phyloP scores from a whole-genome alignment of 2,888 invertebrate species.

The Scaptomyza tumidula region DNA sequence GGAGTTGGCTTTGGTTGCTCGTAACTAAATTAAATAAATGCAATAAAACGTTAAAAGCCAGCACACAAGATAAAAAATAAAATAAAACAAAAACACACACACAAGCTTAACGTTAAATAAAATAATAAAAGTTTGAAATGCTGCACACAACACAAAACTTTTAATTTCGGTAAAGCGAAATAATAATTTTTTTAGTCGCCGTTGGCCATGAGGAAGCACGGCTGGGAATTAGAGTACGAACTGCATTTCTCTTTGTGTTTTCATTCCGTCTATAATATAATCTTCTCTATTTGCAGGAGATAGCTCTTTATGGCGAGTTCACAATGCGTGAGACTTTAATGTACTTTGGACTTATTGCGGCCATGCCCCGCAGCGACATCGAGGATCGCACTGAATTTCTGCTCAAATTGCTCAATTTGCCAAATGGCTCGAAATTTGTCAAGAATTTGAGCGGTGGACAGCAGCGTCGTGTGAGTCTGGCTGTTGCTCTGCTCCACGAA shows the following conservation, averaged over 20 bases:
- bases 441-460: conserved; percentile 95
- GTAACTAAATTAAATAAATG: conserved; percentile 77
- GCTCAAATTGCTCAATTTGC: conserved; percentile 87
- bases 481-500: conserved; percentile 94
- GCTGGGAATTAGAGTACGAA: conserved; percentile 25
- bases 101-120: conserved; percentile 11
- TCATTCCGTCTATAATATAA: background rate
- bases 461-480: conserved; percentile 94
- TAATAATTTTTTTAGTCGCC: conserved; percentile 45
- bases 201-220: conserved; percentile 33
- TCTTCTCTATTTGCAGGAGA: conserved; percentile 86
- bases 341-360: conserved; percentile 93
- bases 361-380: conserved; percentile 89
- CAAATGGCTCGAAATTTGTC: conserved; percentile 87
- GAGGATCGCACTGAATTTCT: conserved; percentile 90
- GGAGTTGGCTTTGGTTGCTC: conserved; percentile 49
- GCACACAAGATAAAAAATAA: conserved; percentile 11
- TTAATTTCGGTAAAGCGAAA: conserved; percentile 60
- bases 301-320: conserved; percentile 91
- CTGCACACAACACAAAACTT: conserved; percentile 46
- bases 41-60: conserved; percentile 67
- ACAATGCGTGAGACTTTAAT: conserved; percentile 92
- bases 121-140: conserved; percentile 55
- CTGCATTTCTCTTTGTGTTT: conserved; percentile 21
- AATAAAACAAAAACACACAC: conserved; percentile 9